Percentiles rank a stretch among this genome's conserved stretches.
Evolutionary conservation across 2,113 vertebrate genomes (phyloP).

Genomic region (Pelodiscus sinensis): DNA sequence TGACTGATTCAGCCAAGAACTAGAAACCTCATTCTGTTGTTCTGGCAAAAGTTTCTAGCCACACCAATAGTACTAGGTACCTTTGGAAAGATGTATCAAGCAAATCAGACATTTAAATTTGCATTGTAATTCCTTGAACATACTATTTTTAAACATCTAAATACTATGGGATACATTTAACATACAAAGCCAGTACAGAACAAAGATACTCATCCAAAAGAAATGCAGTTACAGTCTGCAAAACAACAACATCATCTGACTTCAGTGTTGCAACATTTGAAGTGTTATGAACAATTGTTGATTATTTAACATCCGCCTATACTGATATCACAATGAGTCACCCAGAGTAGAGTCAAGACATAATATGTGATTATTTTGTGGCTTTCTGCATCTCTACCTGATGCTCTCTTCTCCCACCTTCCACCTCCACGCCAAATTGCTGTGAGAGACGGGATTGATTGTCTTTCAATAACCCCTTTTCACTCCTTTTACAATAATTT

Average conservation of each 20-base stretch:
- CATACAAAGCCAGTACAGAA: neutral
- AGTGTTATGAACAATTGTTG: neutral
- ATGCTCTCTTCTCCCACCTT: neutral
- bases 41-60: neutral
- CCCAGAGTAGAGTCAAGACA: constrained; percentile 18
- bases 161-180: neutral
- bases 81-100: neutral
- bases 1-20: neutral
- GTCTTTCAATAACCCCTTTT: neutral
- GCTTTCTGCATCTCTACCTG: constrained; percentile 8
- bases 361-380: constrained; percentile 36
- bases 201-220: neutral
- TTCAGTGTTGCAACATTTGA: constrained; percentile 16
- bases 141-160: constrained; percentile 4
- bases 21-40: neutral
- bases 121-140: neutral
- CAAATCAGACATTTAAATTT: neutral
- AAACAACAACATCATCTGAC: constrained; percentile 8
- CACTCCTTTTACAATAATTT: neutral
- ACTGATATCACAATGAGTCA: constrained; percentile 20
- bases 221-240: constrained; percentile 5
- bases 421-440: neutral
- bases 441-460: neutral
- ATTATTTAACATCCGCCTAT: constrained; percentile 12
- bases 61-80: neutral